These are phyloP conservation scores for Notolepis coatsorum DNA, from an alignment of 2,797 vertebrate species.

Conservation along the genomic window DNA sequence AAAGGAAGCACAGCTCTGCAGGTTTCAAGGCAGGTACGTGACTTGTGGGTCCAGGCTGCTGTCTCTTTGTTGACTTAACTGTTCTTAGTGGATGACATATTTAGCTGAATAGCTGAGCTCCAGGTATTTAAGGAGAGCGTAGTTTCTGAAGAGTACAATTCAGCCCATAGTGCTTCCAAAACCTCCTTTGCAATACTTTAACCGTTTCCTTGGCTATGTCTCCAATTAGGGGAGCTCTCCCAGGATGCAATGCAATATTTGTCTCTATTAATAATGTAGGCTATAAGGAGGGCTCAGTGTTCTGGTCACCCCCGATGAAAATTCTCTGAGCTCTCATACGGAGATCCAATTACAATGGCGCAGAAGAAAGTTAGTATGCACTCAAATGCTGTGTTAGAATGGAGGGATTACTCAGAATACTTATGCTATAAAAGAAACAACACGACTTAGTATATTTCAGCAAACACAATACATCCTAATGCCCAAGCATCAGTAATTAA, in stretches of 20 bases:
- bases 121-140: slow-evolving; percentile 20
- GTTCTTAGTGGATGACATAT: slow-evolving; percentile 29
- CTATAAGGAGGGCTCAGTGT: slow-evolving; percentile 68
- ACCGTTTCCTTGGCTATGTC: slow-evolving; percentile 57
- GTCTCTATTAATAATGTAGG: slow-evolving; percentile 84
- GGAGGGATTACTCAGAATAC: slow-evolving; percentile 27
- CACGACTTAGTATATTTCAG: slow-evolving; percentile 61
- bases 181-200: slow-evolving; percentile 28
- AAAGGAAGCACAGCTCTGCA: slow-evolving; percentile 42
- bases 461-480: slow-evolving; percentile 66
- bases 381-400: background rate
- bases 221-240: slow-evolving; percentile 78
- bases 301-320: slow-evolving; percentile 64
- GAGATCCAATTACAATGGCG: slow-evolving; percentile 74
- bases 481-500: slow-evolving; percentile 53
- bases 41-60: slow-evolving; percentile 20
- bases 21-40: slow-evolving; percentile 18
- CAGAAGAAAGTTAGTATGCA: slow-evolving; percentile 16
- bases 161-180: slow-evolving; percentile 21
- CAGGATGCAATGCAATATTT: slow-evolving; percentile 80
- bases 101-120: slow-evolving; percentile 38
- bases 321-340: slow-evolving; percentile 62
- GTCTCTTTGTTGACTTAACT: slow-evolving; percentile 35
- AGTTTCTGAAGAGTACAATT: slow-evolving; percentile 29
- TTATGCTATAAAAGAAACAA: slow-evolving; percentile 16